phyloP scores from a whole-genome alignment of 2,797 vertebrate species.

The Cyprinella venusta region DNA sequence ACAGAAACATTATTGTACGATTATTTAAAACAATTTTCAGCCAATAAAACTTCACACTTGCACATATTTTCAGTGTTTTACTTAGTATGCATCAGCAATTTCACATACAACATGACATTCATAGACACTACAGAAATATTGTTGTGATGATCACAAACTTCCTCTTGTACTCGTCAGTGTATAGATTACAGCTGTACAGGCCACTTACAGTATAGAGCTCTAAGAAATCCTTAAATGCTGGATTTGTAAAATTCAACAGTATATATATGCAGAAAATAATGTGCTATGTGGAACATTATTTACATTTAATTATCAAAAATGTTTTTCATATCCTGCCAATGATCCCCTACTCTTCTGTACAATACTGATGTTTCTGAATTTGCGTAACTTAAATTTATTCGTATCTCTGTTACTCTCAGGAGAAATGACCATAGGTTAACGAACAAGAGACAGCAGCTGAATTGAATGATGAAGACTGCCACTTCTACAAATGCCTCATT shows the following conservation, averaged over 20 bases:
- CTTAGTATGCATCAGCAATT: slow-evolving; percentile 6
- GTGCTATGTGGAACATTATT: slow-evolving; percentile 61
- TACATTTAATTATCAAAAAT: slow-evolving; percentile 68
- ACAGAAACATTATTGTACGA: too few species aligned
- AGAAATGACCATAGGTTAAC: slow-evolving; percentile 39
- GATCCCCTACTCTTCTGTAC: slow-evolving; percentile 55
- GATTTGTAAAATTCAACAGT: slow-evolving; percentile 18
- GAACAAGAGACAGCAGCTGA: neutral
- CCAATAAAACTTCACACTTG: slow-evolving; percentile 9
- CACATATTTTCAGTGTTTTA: slow-evolving; percentile 24
- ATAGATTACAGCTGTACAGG: slow-evolving; percentile 33
- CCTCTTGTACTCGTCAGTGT: slow-evolving; percentile 45
- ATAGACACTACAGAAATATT: slow-evolving; percentile 22
- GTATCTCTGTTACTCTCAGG: slow-evolving; percentile 69
- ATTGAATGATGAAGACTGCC: slow-evolving; percentile 16
- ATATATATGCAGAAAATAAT: slow-evolving; percentile 45
- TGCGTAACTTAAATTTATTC: neutral
- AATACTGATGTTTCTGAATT: slow-evolving; percentile 70
- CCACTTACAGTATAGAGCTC: slow-evolving; percentile 31
- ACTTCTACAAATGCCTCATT: slow-evolving; percentile 21
- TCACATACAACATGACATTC: slow-evolving; percentile 40
- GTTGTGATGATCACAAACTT: slow-evolving; percentile 37
- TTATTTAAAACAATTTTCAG: slow-evolving; percentile 10
- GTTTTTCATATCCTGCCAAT: slow-evolving; percentile 37
- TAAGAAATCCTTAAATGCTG: slow-evolving; percentile 13